These are phyloP conservation scores for Papilio glaucus DNA, from an alignment of 1,140 invertebrate species.

Conservation along the genomic window DNA sequence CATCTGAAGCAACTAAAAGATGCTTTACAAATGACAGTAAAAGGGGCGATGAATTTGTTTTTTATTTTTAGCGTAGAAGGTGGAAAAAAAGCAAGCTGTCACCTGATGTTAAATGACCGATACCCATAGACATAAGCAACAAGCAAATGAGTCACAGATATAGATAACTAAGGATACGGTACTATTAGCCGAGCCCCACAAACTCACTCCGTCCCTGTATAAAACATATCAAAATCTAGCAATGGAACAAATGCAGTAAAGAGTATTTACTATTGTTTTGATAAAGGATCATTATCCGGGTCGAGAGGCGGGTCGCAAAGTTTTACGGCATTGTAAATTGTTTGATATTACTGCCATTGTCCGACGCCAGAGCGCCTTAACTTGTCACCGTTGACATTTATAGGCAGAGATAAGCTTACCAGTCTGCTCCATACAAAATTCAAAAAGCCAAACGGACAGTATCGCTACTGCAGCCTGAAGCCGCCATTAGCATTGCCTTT, in stretches of 20 bases:
- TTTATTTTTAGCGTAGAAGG: too few relatives aligned
- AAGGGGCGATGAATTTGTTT: too few relatives aligned
- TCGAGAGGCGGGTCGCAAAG: constrained; percentile 2
- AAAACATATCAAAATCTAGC: background rate
- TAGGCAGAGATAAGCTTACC: constrained; percentile 29
- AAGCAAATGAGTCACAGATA: too few relatives aligned
- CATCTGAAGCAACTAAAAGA: too few relatives aligned
- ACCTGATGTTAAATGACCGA: too few relatives aligned
- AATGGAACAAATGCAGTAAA: background rate
- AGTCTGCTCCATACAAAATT: background rate
- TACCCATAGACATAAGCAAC: too few relatives aligned
- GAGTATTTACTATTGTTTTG: constrained; percentile 6
- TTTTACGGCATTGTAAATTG: constrained; percentile 35
- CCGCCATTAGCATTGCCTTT: background rate
- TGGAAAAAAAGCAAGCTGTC: too few relatives aligned
- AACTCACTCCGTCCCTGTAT: too few relatives aligned
- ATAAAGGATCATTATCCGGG: constrained; percentile 23
- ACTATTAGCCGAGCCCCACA: too few relatives aligned
- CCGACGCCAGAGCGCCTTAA: constrained; percentile 23
- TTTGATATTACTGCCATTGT: constrained; percentile 26
- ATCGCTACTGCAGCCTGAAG: background rate
- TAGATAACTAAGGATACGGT: too few relatives aligned
- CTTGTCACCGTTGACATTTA: constrained; percentile 34
- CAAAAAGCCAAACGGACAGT: constrained; percentile 14
- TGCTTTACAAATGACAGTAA: too few relatives aligned